A percentile compares a stretch with the other conserved stretches of the same genome.
Conservation (phyloP, 2,888 invertebrate species). For the Andrena minutula region DNA sequence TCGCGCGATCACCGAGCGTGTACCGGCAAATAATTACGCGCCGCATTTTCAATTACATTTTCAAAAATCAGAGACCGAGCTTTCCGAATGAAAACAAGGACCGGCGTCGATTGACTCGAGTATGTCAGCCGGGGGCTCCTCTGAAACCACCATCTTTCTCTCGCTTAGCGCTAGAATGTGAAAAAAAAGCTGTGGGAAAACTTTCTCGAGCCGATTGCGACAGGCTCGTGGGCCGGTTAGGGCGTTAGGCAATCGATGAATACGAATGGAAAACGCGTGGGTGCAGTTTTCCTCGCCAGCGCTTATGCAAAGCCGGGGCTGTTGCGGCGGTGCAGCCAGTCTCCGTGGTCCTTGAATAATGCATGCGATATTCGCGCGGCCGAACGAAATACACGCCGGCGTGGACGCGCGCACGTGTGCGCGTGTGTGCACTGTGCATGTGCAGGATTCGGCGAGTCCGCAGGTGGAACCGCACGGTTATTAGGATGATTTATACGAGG, state of each 20-base stretch:
- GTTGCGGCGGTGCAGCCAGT: slow-evolving; percentile 60
- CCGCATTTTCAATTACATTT: neutral
- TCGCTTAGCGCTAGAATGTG: neutral
- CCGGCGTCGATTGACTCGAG: neutral
- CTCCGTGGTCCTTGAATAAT: slow-evolving; percentile 80
- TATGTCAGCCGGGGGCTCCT: no score
- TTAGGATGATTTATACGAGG: slow-evolving; percentile 81
- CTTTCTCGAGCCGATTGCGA: slow-evolving; percentile 54
- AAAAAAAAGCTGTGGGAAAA: slow-evolving; percentile 18
- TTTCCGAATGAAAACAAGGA: neutral
- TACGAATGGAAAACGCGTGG: slow-evolving; percentile 57
- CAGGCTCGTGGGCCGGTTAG: slow-evolving; percentile 49
- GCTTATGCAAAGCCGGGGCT: slow-evolving; percentile 77
- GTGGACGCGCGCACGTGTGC: slow-evolving; percentile 35
- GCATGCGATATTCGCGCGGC: slow-evolving; percentile 79
- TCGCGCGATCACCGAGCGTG: neutral
- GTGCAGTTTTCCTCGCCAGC: slow-evolving; percentile 73
- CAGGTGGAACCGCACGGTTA: slow-evolving; percentile 82
- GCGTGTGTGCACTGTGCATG: slow-evolving; percentile 30
- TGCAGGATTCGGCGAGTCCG: slow-evolving; percentile 75
- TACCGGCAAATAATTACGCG: slow-evolving; percentile 8
- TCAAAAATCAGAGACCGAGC: neutral
- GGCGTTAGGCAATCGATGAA: slow-evolving; percentile 61
- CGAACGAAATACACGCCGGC: slow-evolving; percentile 71
- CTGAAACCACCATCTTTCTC: no score